phyloP scores from a whole-genome alignment of 2,888 invertebrate genomes.

The Muschampia plurimacula region DNA sequence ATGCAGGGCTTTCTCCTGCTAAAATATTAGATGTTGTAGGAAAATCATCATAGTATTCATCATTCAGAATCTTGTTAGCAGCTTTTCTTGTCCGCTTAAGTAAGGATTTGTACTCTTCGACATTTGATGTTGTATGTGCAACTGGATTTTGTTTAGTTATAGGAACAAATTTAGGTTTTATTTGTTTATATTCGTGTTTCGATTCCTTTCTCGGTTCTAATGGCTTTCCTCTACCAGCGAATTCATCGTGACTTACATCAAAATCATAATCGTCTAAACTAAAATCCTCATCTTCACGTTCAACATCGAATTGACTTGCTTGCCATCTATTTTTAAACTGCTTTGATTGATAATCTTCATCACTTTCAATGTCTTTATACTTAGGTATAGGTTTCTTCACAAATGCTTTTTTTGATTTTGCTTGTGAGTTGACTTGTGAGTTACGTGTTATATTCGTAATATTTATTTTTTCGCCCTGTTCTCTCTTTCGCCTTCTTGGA shows the following conservation, averaged over 20 bases:
- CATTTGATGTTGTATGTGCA: neutral
- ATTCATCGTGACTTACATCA: slow-evolving; percentile 75
- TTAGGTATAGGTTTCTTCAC: slow-evolving; percentile 74
- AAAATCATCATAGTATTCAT: slow-evolving; percentile 63
- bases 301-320: slow-evolving; percentile 50
- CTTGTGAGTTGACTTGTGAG: slow-evolving; percentile 29
- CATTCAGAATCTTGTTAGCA: slow-evolving; percentile 51
- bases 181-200: slow-evolving; percentile 17
- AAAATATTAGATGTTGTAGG: slow-evolving; percentile 48
- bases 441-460: slow-evolving; percentile 1
- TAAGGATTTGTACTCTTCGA: neutral
- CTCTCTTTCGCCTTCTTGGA: slow-evolving; percentile 8
- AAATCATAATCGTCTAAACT: slow-evolving; percentile 75
- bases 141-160: slow-evolving; percentile 17
- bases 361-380: slow-evolving; percentile 64
- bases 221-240: slow-evolving; percentile 64
- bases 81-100: slow-evolving; percentile 48
- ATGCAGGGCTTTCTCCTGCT: slow-evolving; percentile 39
- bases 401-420: slow-evolving; percentile 43
- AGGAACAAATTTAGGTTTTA: slow-evolving; percentile 32
- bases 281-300: slow-evolving; percentile 77
- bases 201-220: slow-evolving; percentile 58
- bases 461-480: slow-evolving; percentile 8
- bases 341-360: slow-evolving; percentile 64
- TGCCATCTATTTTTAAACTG: slow-evolving; percentile 51